Percentiles rank a stretch among this genome's conserved stretches.
Conservation (phyloP, 2,113 vertebrate genomes). For the Atherinomorus stipes region DNA sequence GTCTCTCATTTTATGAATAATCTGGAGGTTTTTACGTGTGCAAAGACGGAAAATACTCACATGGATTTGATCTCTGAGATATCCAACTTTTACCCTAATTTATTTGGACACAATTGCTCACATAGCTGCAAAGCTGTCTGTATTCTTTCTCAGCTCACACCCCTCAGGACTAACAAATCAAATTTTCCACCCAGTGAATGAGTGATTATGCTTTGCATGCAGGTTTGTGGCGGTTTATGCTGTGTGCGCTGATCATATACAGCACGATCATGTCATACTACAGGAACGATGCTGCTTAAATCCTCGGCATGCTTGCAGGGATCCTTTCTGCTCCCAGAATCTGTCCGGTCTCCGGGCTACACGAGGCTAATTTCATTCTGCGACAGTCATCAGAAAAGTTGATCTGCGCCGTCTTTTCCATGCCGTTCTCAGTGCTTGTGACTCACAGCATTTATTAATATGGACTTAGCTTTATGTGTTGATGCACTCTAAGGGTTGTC, state of each 20-base stretch:
- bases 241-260: constrained; percentile 9
- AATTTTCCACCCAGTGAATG: background rate
- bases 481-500: constrained; percentile 75
- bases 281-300: background rate
- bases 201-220: constrained; percentile 12
- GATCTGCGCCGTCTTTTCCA: constrained; percentile 49
- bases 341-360: constrained; percentile 8
- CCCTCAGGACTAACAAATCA: background rate
- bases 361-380: constrained; percentile 51
- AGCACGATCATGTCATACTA: background rate
- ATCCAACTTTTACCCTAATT: no score
- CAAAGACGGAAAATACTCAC: background rate
- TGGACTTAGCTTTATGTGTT: constrained; percentile 71
- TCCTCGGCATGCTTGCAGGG: no score
- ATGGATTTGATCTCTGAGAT: background rate
- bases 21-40: background rate
- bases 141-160: background rate
- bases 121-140: no score
- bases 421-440: constrained; percentile 56
- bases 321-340: background rate
- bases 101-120: no score
- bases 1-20: background rate
- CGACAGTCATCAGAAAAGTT: constrained; percentile 69
- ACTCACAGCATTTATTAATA: constrained; percentile 79
- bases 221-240: constrained; percentile 27